Percentiles rank a stretch among this genome's conserved stretches.
phyloP scores from a whole-genome alignment of 2,797 vertebrate genomes.

The Acrossocheilus fasciatus region DNA sequence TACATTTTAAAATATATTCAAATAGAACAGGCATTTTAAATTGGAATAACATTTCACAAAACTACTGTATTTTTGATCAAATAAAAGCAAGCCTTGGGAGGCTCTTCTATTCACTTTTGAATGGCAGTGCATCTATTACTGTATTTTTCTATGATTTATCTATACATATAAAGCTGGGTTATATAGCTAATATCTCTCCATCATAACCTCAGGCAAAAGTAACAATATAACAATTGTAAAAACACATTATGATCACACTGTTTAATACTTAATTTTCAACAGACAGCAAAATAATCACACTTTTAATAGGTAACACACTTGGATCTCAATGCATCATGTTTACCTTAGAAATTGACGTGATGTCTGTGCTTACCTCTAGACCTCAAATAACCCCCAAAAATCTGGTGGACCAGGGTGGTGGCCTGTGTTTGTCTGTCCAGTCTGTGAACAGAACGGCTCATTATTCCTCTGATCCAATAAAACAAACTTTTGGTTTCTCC shows the following conservation, averaged over 20 bases:
- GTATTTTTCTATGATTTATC: not conserved
- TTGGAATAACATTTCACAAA: no score
- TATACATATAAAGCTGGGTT: not conserved
- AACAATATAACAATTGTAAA: not conserved
- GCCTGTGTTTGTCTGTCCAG: slow-evolving; percentile 94
- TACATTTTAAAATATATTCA: no score
- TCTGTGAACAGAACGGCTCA: slow-evolving; percentile 68
- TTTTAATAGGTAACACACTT: not conserved
- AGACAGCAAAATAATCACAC: not conserved
- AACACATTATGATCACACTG: not conserved
- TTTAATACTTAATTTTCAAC: not conserved
- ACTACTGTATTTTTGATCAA: not conserved
- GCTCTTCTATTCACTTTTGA: not conserved
- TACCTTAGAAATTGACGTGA: not conserved
- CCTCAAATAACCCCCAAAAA: slow-evolving; percentile 95
- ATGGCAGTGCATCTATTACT: not conserved
- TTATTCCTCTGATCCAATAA: not conserved
- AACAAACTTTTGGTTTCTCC: not conserved
- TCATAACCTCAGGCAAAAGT: not conserved
- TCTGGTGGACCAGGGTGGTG: slow-evolving; percentile 94
- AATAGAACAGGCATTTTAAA: no score
- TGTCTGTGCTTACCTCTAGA: slow-evolving; percentile 85
- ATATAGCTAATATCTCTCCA: not conserved
- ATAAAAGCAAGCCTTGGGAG: no score
- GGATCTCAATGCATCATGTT: not conserved